Base-by-base conservation (phyloP, 2,113 vertebrate species). In the Isurus oxyrinchus region DNA sequence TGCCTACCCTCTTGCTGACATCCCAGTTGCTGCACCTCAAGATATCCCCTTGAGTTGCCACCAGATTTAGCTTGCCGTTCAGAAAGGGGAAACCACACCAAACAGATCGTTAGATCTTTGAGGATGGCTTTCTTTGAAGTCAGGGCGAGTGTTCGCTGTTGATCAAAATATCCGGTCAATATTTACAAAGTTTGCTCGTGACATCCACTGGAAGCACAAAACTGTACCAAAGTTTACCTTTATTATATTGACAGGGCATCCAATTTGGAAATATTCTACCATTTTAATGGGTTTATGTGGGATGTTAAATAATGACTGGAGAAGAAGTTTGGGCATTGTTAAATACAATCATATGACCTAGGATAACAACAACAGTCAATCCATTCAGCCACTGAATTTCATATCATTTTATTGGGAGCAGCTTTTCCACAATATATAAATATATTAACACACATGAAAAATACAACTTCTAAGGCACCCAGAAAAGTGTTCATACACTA, bases 391-490 rank as follows among this genome's bases (percentile, higher is more conserved):
- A 97, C 97, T 96, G 69, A 96, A 90, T 96, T 96, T 96, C 95
- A 96, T 91, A 98, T 98, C 97, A 97, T 99, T 98, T 99, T 99
- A 99, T 99, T 99, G 97, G 98, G 98, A 99, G 98, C 98, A 98
- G 98, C 98, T 98, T 98, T 96, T 97, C 98, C 98, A 98, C 98
- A 98, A 99, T 97, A 97, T 98, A 98, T 98, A 98, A 98, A 98
- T 99, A 98, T 98, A 98, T 98, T 98, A 98, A 98, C 98, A 98
- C 98, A 99, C 98, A 99, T 98, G 98, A 98, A 98, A 98, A 98
- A 98, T 98, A 98, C 98, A 98, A 98, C 98, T 98, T 98, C 98
- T 98, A 99, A 99, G 98, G 98, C 98, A 99, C 98, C 98, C 98
- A 98, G 98, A 98, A 98, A 98, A 98, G 98, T 98, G 98, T 98